Evolutionary conservation across 1,140 invertebrate species (phyloP).

Genomic region (Acyrthosiphon pisum): DNA sequence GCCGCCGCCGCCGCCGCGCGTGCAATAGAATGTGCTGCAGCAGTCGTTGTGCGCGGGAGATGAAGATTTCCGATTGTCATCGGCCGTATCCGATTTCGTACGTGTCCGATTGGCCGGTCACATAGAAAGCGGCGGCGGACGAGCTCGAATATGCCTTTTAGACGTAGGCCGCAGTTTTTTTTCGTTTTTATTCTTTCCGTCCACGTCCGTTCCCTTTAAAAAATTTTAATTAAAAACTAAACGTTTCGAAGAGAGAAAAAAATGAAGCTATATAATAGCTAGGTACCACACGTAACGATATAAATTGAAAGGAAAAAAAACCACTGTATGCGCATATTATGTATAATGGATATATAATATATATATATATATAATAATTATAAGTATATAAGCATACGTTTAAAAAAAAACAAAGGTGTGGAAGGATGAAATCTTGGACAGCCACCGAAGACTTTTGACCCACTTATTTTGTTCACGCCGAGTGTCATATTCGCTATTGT

Average conservation of each 20-base stretch:
- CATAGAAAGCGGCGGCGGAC: neutral
- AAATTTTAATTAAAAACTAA: conserved; percentile 4
- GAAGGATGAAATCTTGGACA: neutral
- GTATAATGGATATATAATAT: neutral
- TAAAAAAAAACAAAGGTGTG: neutral
- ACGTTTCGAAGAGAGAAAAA: neutral
- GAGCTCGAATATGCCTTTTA: neutral
- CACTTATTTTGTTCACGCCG: neutral
- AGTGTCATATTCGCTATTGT: neutral
- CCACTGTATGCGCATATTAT: neutral
- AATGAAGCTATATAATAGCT: neutral
- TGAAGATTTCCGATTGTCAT: conserved; percentile 48
- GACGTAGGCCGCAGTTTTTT: neutral
- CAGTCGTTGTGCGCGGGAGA: neutral
- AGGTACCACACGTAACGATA: neutral
- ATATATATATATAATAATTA: neutral
- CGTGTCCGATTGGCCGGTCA: neutral
- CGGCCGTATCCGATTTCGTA: conserved; percentile 38
- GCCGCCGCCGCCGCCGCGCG: neutral
- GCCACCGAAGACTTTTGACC: neutral
- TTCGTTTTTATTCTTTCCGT: neutral
- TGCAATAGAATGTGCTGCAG: neutral
- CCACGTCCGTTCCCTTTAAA: neutral
- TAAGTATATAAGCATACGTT: too few species aligned
- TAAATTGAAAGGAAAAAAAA: neutral